A percentile compares a stretch with the other conserved stretches of the same genome.
Evolutionary conservation across 92 coral and sea anemone genomes (phyloP).

Genomic region (Plumapathes pennacea): DNA sequence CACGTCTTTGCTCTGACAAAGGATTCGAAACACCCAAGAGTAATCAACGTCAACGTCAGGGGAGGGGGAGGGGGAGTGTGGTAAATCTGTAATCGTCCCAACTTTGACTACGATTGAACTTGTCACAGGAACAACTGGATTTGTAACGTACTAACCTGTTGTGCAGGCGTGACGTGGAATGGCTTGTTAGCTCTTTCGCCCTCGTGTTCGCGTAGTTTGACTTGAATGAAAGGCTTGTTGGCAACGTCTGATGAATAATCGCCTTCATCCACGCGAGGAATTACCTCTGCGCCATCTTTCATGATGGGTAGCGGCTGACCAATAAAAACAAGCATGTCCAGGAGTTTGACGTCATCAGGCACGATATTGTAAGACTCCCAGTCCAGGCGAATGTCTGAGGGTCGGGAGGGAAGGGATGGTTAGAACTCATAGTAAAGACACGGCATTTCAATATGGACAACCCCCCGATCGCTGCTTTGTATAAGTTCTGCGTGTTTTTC

Average conservation of each 20-base stretch:
- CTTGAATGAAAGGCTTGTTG: conserved; percentile 70
- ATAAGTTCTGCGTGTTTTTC: too few relatives aligned
- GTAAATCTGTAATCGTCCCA: too few relatives aligned
- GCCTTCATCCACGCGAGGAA: conserved; percentile 28
- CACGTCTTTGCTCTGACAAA: too few relatives aligned
- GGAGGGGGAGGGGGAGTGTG: too few relatives aligned
- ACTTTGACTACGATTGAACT: too few relatives aligned
- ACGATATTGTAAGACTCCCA: conserved; percentile 85
- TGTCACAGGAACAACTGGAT: too few relatives aligned
- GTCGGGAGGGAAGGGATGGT: background rate
- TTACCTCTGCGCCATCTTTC: conserved; percentile 69
- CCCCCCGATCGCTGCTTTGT: too few relatives aligned
- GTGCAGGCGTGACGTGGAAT: conserved; percentile 74
- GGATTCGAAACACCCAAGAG: too few relatives aligned
- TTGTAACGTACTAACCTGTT: conserved; percentile 94
- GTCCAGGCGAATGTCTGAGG: conserved; percentile 90
- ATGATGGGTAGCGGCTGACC: conserved; percentile 80
- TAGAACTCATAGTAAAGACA: too few relatives aligned
- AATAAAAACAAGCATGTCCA: conserved; percentile 79
- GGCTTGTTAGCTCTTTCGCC: conserved; percentile 72
- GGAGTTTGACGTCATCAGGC: conserved; percentile 69
- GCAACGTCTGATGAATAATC: conserved; percentile 30
- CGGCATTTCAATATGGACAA: too few relatives aligned
- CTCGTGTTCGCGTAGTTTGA: conserved; percentile 78
- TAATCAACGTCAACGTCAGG: too few relatives aligned